Conservation (phyloP, 2,888 invertebrate species). For the Cremastobaeus sp. region DNA sequence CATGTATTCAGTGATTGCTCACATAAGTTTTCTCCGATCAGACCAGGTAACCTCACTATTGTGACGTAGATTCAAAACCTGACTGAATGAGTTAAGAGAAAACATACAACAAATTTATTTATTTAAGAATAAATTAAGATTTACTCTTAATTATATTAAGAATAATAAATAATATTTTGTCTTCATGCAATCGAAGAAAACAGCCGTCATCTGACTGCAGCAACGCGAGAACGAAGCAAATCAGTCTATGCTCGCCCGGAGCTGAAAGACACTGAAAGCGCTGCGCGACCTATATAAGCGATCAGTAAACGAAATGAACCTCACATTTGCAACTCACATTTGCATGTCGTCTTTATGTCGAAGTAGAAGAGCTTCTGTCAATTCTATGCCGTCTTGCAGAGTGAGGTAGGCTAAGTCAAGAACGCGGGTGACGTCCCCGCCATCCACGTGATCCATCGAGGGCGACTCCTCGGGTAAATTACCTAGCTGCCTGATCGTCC, state of each 20-base stretch:
- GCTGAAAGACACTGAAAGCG: constrained; percentile 3
- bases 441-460: constrained; percentile 8
- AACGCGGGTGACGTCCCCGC: constrained; percentile 63
- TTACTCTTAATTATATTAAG: no score
- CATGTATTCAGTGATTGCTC: no score
- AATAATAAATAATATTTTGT: no score
- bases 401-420: constrained; percentile 66
- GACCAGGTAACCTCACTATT: no score
- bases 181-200: no score
- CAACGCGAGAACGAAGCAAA: constrained; percentile 5
- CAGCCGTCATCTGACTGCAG: no score
- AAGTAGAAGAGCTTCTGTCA: constrained; percentile 67
- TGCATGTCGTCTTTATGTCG: constrained; percentile 65
- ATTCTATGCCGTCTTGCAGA: constrained; percentile 66
- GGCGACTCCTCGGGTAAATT: neutral
- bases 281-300: constrained; percentile 34
- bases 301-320: constrained; percentile 1
- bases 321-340: constrained; percentile 63
- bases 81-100: no score
- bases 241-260: neutral
- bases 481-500: neutral
- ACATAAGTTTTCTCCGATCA: no score
- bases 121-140: no score
- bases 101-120: no score
- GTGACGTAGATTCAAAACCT: no score